Percentiles rank a stretch among this genome's conserved stretches.
phyloP scores from a whole-genome alignment of 2,113 vertebrate species.

The Monarcha castaneiventris region DNA sequence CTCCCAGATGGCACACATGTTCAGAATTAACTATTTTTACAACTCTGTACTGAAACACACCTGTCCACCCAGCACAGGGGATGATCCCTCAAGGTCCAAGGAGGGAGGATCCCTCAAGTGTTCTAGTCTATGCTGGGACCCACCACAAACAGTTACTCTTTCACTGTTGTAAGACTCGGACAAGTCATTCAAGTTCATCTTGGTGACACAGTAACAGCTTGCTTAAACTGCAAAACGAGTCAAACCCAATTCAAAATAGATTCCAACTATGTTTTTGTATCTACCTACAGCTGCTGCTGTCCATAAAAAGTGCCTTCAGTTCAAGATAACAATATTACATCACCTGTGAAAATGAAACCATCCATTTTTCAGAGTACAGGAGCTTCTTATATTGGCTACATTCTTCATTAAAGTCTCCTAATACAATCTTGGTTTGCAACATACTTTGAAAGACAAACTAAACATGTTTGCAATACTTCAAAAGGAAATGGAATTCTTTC shows the following conservation, averaged over 20 bases:
- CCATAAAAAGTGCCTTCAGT: conserved; percentile 16
- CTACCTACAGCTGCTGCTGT: conserved; percentile 15
- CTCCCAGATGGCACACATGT: background rate
- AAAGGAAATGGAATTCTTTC: background rate
- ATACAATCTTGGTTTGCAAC: conserved; percentile 38
- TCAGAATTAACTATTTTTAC: background rate
- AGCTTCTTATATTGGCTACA: conserved; percentile 38
- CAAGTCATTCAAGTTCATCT: background rate
- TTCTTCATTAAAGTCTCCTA: conserved; percentile 53
- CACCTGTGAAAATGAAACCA: conserved; percentile 53
- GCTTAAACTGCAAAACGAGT: background rate
- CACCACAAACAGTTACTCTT: background rate
- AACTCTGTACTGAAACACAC: background rate
- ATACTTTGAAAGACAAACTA: conserved; percentile 37
- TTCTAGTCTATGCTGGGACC: rapidly evolving
- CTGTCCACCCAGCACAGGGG: background rate
- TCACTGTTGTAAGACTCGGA: background rate
- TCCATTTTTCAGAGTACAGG: conserved; percentile 42
- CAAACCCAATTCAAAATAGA: background rate
- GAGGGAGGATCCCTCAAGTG: background rate
- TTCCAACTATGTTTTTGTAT: background rate
- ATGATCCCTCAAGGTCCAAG: background rate
- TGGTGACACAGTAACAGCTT: background rate
- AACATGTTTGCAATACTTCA: background rate
- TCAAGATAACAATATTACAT: conserved; percentile 50